Evolutionary conservation across 2,113 vertebrate genomes (phyloP).

Genomic region (Eonycteris spelaea): DNA sequence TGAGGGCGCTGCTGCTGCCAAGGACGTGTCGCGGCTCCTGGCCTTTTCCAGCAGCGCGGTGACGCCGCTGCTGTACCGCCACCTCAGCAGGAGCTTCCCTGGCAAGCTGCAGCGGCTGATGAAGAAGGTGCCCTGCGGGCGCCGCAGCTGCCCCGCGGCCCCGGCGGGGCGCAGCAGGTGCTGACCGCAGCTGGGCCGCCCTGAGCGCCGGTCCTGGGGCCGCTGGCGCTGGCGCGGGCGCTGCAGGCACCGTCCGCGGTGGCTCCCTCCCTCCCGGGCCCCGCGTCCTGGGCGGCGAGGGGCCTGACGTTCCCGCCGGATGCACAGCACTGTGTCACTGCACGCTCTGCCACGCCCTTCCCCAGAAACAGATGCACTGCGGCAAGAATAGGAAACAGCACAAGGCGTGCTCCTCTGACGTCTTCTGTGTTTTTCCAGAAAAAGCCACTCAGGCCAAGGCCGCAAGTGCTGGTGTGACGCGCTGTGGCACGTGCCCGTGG

Average conservation of each 20-base stretch:
- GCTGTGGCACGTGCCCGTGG: neutral
- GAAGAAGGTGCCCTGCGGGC: slow-evolving; percentile 88
- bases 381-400: neutral
- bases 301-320: slow-evolving; percentile 54
- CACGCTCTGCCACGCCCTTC: neutral
- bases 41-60: slow-evolving; percentile 95
- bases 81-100: slow-evolving; percentile 94
- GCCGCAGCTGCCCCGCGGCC: slow-evolving; percentile 86
- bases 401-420: slow-evolving; percentile 41
- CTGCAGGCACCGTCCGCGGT: neutral
- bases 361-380: slow-evolving; percentile 35
- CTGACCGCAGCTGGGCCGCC: slow-evolving; percentile 73
- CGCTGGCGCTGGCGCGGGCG: accelerated
- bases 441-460: slow-evolving; percentile 55
- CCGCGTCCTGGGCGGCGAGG: slow-evolving; percentile 32
- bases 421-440: slow-evolving; percentile 47
- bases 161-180: slow-evolving; percentile 89
- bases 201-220: neutral
- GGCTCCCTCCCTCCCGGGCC: neutral
- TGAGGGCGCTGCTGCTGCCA: slow-evolving; percentile 86
- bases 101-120: slow-evolving; percentile 86
- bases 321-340: slow-evolving; percentile 71
- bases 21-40: slow-evolving; percentile 88
- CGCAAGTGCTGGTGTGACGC: slow-evolving; percentile 7
- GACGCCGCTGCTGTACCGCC: slow-evolving; percentile 93